These are phyloP conservation scores for Clarias gariepinus DNA, from an alignment of 2,113 vertebrate genomes.

Conservation along the genomic window DNA sequence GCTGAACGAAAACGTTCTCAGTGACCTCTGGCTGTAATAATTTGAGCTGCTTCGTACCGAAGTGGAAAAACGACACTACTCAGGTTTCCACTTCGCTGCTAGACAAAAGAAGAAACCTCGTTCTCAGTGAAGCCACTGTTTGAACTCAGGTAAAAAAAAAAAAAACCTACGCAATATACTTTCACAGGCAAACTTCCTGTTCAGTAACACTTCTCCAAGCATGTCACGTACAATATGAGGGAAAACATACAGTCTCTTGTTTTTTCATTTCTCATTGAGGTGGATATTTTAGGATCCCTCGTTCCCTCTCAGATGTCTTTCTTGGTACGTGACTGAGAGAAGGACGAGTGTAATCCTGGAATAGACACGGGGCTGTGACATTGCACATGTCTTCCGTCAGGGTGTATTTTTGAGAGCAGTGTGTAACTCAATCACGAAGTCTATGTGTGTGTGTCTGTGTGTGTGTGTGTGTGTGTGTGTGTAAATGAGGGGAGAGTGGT, in stretches of 20 bases:
- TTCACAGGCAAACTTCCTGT: neutral
- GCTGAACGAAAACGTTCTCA: neutral
- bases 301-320: neutral
- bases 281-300: neutral
- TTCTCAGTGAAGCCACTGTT: neutral
- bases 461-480: neutral
- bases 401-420: conserved; percentile 69
- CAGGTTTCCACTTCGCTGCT: neutral
- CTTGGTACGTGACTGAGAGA: conserved; percentile 6
- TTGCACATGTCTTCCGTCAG: conserved; percentile 62
- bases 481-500: neutral
- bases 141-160: too few relatives aligned
- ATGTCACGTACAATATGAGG: neutral
- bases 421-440: conserved; percentile 52
- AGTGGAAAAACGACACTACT: neutral
- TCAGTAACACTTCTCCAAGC: neutral
- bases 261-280: neutral
- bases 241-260: neutral
- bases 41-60: neutral
- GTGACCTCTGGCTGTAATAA: neutral
- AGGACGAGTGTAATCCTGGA: conserved; percentile 15
- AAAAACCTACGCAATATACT: neutral
- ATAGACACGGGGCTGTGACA: conserved; percentile 62
- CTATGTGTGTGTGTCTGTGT: neutral
- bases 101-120: conserved; percentile 7